These are phyloP conservation scores for Drosophila novamexicana DNA, from an alignment of 1,140 invertebrate genomes.

Conservation along the genomic window DNA sequence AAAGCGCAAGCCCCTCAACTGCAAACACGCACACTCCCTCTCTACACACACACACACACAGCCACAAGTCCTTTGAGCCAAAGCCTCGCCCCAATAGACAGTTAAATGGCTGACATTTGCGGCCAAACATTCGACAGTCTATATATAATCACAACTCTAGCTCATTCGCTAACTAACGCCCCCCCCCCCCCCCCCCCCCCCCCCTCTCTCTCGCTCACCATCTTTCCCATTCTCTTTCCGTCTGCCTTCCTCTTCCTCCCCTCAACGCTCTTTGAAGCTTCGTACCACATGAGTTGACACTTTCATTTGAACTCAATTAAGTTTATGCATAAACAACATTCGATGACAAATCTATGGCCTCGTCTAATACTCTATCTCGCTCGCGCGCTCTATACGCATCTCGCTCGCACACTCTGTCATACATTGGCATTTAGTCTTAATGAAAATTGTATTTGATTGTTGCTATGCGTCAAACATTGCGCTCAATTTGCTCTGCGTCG, in stretches of 20 bases:
- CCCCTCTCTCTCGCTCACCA: not conserved
- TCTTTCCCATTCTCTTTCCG: not conserved
- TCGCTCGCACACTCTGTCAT: constrained; percentile 1
- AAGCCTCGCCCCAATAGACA: not conserved
- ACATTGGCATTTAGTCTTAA: constrained; percentile 51
- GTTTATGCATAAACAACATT: constrained; percentile 68
- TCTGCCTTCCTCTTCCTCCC: not conserved
- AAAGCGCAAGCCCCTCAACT: constrained; percentile 32
- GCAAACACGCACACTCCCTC: not conserved
- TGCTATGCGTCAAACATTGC: constrained; percentile 54
- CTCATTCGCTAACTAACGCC: not conserved
- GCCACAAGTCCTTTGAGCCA: not conserved
- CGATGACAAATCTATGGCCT: constrained; percentile 56
- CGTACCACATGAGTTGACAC: constrained; percentile 76
- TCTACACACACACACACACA: not conserved
- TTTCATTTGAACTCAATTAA: constrained; percentile 81
- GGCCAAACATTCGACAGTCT: constrained; percentile 37
- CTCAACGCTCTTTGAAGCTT: constrained; percentile 46
- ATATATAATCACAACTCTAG: constrained; percentile 10
- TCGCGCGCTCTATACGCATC: not conserved
- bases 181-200: not conserved
- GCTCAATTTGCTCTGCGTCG: constrained; percentile 48
- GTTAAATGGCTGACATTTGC: constrained; percentile 29
- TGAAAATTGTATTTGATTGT: constrained; percentile 75
- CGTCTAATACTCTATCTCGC: not conserved